phyloP scores from a whole-genome alignment of 2,888 invertebrate species.

The Acholoe squamosa region DNA sequence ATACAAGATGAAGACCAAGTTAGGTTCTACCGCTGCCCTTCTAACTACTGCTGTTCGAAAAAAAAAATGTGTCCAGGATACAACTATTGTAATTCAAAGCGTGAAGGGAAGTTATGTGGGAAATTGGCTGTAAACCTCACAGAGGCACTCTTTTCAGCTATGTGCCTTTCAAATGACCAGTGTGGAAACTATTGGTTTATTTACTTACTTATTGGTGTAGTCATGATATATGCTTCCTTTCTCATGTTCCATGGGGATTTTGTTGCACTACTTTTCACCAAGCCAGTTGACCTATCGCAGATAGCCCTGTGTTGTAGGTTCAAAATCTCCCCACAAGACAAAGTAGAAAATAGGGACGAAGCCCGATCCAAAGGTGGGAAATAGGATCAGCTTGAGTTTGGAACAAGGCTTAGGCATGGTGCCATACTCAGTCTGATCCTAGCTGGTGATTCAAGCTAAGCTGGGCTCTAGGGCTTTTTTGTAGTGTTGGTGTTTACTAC shows the following conservation, averaged over 20 bases:
- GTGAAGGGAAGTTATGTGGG: neutral
- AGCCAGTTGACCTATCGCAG: neutral
- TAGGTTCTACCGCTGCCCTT: neutral
- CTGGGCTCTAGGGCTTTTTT: no score
- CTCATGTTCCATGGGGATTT: neutral
- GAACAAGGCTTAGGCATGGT: no score
- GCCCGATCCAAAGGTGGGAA: neutral
- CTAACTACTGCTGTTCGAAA: neutral
- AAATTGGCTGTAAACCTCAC: neutral
- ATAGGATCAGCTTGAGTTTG: no score
- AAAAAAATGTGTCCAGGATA: neutral
- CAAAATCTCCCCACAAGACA: neutral
- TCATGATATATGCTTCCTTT: neutral
- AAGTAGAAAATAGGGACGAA: neutral
- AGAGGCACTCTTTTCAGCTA: neutral
- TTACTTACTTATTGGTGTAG: neutral
- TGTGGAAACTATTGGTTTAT: constrained; percentile 19
- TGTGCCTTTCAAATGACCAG: neutral
- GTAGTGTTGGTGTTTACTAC: no score
- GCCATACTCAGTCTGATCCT: no score
- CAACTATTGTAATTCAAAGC: neutral
- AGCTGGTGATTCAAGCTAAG: no score
- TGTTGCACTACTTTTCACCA: neutral
- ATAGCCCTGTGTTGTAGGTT: neutral
- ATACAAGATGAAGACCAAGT: neutral